Evolutionary conservation across 2,113 vertebrate genomes (phyloP), one percentile per base, ranked within the genome.

Genomic region (Otocyon megalotis): DNA sequence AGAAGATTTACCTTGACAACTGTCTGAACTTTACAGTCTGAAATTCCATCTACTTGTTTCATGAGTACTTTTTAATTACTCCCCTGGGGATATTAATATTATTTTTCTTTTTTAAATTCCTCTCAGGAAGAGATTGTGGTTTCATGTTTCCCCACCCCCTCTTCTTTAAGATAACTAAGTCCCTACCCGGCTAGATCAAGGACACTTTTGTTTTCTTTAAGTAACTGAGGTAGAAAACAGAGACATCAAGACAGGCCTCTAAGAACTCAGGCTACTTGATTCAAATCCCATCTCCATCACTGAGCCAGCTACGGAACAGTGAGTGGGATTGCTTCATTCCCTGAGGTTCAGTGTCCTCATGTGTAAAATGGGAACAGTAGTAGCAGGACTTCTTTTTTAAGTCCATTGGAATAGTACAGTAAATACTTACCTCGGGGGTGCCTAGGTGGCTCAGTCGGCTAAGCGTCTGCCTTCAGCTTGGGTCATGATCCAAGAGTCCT

Each of bases 41-140:
- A 98, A 98, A 98, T 98, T 98, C 97, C 97, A 98, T 98, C 96
- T 30, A 15, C 98, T 98, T 98, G 96, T 96, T 97, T 96, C 96
- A 97, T 48, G 77, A 99, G 98, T 97, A 94, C 98, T 97, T 98
- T 98, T 98, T 98, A 98, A 99, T 98, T 97, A 98, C 96, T 89
- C 98, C 97, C 96, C 96, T 94, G 97, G 91, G 98, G 93, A 93
- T 96, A 93, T 96, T 94, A n/a, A 82, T 98, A 97, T 98, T 98
- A 92, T 97, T 98, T 99, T 99, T 98, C 98, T 96, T 63, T 93
- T 91, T 93, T 81, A 62, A 98, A 98, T 98, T 97, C 98, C 93
- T 95, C 85, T 96, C 97, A 95, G 95, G 71, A 97, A 96, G 56
- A 37, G 56, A 97, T 35, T 54, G 30, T 26, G 81, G 60, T 92